Conservation (phyloP, 2,888 invertebrate genomes). For the Blastobasis lacticolella region DNA sequence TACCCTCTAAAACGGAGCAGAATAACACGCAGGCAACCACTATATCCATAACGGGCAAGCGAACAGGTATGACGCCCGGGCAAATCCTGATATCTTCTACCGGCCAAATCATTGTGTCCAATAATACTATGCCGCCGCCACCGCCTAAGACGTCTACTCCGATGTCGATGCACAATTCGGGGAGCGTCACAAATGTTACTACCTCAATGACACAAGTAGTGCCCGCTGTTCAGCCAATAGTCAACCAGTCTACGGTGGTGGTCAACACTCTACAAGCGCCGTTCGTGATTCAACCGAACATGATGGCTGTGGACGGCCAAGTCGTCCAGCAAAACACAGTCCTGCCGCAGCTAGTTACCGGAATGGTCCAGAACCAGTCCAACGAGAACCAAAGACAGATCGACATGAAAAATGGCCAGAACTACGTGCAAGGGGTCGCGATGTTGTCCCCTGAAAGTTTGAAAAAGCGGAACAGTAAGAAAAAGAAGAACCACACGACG, state of each 20-base stretch:
- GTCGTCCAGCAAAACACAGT: conserved; percentile 80
- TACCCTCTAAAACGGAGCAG: conserved; percentile 63
- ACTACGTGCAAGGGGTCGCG: conserved; percentile 53
- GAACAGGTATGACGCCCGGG: conserved; percentile 62
- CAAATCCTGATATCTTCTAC: conserved; percentile 85
- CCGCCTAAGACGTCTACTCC: conserved; percentile 72
- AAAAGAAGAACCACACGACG: conserved; percentile 78
- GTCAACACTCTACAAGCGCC: conserved; percentile 87
- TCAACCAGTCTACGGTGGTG: conserved; percentile 85
- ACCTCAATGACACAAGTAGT: conserved; percentile 79
- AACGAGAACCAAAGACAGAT: conserved; percentile 67
- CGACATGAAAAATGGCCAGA: conserved; percentile 67
- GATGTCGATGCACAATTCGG: conserved; percentile 77
- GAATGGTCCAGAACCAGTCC: conserved; percentile 74
- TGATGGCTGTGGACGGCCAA: conserved; percentile 84
- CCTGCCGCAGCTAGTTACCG: conserved; percentile 79
- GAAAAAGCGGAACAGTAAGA: conserved; percentile 80
- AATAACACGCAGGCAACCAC: conserved; percentile 58
- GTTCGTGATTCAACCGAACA: conserved; percentile 84
- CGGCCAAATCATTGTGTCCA: conserved; percentile 82
- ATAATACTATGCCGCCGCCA: conserved; percentile 78
- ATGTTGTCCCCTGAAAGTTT: conserved; percentile 81
- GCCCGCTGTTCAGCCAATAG: conserved; percentile 78
- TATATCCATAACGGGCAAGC: conserved; percentile 33
- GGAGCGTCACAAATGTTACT: conserved; percentile 78